Evolutionary conservation across 2,113 vertebrate species (phyloP), one percentile per base, ranked within the genome.

Genomic region (Scolopax mira): DNA sequence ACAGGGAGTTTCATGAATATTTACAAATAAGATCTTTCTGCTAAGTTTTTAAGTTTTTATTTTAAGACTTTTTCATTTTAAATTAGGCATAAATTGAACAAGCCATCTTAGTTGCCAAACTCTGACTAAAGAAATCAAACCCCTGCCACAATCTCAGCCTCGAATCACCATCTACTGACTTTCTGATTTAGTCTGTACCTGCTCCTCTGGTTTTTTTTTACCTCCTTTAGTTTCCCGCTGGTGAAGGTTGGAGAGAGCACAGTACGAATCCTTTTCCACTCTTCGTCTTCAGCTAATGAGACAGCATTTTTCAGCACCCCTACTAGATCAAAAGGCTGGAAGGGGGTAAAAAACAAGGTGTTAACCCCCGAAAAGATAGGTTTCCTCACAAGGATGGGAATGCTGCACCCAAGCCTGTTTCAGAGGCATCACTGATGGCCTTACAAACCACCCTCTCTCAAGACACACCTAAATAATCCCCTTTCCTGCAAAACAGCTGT

Each of bases 221-320:
- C 98, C 98, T 99, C 98, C 94, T 98, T 99, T 13, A 99, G 98
- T 60, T 98, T 98, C 48, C 98, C 98, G 5, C 98, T 99, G 88
- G 98, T 99, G 97, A 99, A 99, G 14, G 98, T 97, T 44, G 98
- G 99, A 3, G 98, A 98, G 17, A 99, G 97, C 37, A 98, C 61
- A 5, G 97, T 97, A 3, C 98, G 96, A 35, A 99, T 90, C 94
- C 98, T 97, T 89, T 97, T 99, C 98, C 98, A 99, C 0, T 98
- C 57, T 1, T 99, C 98, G 16, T 99, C 98, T 24, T 98, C 75
- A 18, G 97, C 93, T 11, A 98, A 0, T 1, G 98, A 94, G 31
- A 99, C 0, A 1, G 98, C 97, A 0, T 92, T 41, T 1, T 0
- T 65, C 75, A 99, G 58, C 0, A 82, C 57, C 27, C 98, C 98